Conservation (phyloP, 37 sponge, comb jelly and placozoan species). For the Oopsacas minuta region DNA sequence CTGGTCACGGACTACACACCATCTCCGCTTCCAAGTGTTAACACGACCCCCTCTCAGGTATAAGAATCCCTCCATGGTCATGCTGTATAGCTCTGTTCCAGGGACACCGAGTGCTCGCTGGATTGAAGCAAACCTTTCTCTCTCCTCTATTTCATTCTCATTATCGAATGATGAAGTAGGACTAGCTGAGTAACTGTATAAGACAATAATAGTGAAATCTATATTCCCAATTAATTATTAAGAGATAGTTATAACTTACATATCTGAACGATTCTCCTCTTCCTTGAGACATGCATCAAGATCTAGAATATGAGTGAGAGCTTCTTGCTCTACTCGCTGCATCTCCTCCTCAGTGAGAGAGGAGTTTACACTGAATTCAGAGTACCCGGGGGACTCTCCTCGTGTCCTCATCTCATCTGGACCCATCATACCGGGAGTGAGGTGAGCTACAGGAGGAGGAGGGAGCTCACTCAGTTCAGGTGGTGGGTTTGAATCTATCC, state of each 20-base stretch:
- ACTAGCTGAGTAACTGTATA: neutral
- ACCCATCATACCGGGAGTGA: neutral
- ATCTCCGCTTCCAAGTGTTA: constrained; percentile 58
- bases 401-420: neutral
- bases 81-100: constrained; percentile 1
- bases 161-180: neutral
- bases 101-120: constrained; percentile 7
- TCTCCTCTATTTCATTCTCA: neutral
- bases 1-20: constrained; percentile 65
- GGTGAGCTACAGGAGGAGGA: neutral
- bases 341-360: constrained; percentile 14
- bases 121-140: neutral
- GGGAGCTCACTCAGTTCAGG: neutral
- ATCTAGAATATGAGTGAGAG: constrained; percentile 11
- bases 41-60: neutral
- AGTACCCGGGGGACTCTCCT: constrained; percentile 4
- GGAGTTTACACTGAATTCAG: neutral
- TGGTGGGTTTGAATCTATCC: neutral
- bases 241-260: too few relatives aligned
- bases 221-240: too few relatives aligned
- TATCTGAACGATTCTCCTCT: neutral
- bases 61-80: constrained; percentile 2
- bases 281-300: constrained; percentile 11
- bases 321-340: neutral
- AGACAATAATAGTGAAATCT: too few relatives aligned